Conservation (phyloP, 2,113 vertebrate genomes). For the Blennius ocellaris region DNA sequence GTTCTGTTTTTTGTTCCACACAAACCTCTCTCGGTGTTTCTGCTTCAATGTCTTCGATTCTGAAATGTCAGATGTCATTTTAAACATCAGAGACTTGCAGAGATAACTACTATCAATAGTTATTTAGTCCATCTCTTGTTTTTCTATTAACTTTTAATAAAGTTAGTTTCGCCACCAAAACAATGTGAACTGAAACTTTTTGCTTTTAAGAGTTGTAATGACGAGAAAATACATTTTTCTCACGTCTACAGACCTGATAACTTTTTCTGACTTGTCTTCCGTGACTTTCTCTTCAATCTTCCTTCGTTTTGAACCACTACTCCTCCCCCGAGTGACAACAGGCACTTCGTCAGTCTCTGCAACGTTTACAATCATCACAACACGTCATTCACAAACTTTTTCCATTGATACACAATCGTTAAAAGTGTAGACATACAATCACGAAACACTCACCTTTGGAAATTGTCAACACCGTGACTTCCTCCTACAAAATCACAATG, state of each 20-base stretch:
- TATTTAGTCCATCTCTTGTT: no score
- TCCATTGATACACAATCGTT: background rate
- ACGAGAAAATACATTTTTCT: no score
- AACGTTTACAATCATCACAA: constrained; percentile 11
- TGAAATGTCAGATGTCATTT: constrained; percentile 16
- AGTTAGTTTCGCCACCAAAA: no score
- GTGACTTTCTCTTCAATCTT: constrained; percentile 10
- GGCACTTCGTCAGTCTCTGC: constrained; percentile 62
- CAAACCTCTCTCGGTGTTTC: constrained; percentile 27
- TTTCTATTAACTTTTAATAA: no score
- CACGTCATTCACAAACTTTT: background rate
- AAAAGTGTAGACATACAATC: background rate
- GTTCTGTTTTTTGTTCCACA: constrained; percentile 1
- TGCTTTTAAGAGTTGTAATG: no score
- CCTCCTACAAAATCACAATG: constrained; percentile 56
- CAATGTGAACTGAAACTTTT: no score
- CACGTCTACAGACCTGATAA: constrained; percentile 49
- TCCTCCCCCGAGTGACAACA: constrained; percentile 57
- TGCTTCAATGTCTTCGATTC: constrained; percentile 70
- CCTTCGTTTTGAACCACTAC: constrained; percentile 33
- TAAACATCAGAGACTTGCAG: background rate
- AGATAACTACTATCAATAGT: no score
- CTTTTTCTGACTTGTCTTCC: constrained; percentile 53
- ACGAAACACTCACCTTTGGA: constrained; percentile 57
- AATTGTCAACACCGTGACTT: constrained; percentile 40